A percentile compares a stretch with the other conserved stretches of the same genome.
Evolutionary conservation across 2,797 vertebrate genomes (phyloP).

Genomic region (Poecilia velifera): DNA sequence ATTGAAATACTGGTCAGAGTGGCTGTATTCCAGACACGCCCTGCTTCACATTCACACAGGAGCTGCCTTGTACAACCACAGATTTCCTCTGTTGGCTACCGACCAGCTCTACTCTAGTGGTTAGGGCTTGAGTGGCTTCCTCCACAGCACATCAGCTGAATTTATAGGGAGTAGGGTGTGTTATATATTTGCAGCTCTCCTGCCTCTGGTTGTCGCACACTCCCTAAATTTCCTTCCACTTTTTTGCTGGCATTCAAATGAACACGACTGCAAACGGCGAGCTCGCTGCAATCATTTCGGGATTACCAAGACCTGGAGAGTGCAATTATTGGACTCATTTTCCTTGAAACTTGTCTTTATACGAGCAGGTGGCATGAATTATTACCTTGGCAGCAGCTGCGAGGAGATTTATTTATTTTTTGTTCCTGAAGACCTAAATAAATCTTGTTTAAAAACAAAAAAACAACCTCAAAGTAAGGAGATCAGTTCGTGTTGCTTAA

Average conservation of each 20-base stretch:
- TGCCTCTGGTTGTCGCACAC: slow-evolving; percentile 62
- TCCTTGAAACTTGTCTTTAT: slow-evolving; percentile 24
- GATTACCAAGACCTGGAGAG: slow-evolving; percentile 20
- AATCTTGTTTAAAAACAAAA: background rate
- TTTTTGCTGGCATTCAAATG: slow-evolving; percentile 48
- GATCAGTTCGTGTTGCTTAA: background rate
- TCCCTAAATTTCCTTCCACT: slow-evolving; percentile 55
- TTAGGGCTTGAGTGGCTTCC: slow-evolving; percentile 66
- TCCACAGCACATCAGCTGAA: slow-evolving; percentile 68
- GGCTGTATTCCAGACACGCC: slow-evolving; percentile 67
- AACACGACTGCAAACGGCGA: slow-evolving; percentile 20
- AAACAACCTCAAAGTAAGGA: background rate
- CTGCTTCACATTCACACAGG: slow-evolving; percentile 73
- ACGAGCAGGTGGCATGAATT: slow-evolving; percentile 15
- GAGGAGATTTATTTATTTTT: slow-evolving; percentile 12
- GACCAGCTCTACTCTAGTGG: slow-evolving; percentile 66
- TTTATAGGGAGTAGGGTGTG: slow-evolving; percentile 64
- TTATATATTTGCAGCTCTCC: slow-evolving; percentile 63
- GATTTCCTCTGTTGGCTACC: slow-evolving; percentile 70
- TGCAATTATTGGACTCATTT: slow-evolving; percentile 29
- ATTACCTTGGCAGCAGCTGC: slow-evolving; percentile 8
- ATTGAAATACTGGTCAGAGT: slow-evolving; percentile 56
- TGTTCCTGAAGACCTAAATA: slow-evolving; percentile 19
- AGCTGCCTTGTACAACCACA: slow-evolving; percentile 67
- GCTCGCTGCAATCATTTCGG: slow-evolving; percentile 29